These are phyloP conservation scores for Ophion costatus DNA, from an alignment of 2,888 invertebrate species.

Conservation along the genomic window DNA sequence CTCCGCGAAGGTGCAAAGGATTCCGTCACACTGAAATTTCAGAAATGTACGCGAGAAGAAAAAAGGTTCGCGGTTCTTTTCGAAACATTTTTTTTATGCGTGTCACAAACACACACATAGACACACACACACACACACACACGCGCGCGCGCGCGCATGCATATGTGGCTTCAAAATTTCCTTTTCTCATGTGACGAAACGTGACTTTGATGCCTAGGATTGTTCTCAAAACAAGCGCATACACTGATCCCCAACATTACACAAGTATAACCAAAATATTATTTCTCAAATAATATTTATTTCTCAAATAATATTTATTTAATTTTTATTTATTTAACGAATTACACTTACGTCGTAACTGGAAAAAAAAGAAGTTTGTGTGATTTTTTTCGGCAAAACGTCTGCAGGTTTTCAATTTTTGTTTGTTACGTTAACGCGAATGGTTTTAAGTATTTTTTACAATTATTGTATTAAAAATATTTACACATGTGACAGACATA, in stretches of 20 bases:
- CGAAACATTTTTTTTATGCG: slow-evolving; percentile 16
- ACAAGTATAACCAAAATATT: neutral
- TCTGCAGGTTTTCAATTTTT: too few species aligned
- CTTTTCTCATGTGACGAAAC: too few species aligned
- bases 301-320: neutral
- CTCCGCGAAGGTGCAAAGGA: neutral
- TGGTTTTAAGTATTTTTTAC: too few species aligned
- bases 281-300: neutral
- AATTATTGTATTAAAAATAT: too few species aligned
- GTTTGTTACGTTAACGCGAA: too few species aligned
- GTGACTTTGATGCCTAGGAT: neutral
- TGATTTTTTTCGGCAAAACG: too few species aligned
- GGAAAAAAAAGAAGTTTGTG: too few species aligned
- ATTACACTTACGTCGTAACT: too few species aligned
- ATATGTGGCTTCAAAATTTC: neutral
- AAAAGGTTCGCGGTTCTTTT: neutral
- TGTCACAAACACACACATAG: neutral
- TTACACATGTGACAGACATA: too few species aligned
- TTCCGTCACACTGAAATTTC: neutral
- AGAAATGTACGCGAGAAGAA: slow-evolving; percentile 36
- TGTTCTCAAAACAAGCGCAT: neutral
- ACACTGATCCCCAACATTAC: neutral
- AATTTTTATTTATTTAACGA: too few species aligned
- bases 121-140: neutral
- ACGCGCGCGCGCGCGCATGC: too few species aligned